A percentile compares a stretch with the other conserved stretches of the same genome.
Evolutionary conservation across 92 coral and sea anemone species (phyloP).

Genomic region (Zoanthus sociatus): DNA sequence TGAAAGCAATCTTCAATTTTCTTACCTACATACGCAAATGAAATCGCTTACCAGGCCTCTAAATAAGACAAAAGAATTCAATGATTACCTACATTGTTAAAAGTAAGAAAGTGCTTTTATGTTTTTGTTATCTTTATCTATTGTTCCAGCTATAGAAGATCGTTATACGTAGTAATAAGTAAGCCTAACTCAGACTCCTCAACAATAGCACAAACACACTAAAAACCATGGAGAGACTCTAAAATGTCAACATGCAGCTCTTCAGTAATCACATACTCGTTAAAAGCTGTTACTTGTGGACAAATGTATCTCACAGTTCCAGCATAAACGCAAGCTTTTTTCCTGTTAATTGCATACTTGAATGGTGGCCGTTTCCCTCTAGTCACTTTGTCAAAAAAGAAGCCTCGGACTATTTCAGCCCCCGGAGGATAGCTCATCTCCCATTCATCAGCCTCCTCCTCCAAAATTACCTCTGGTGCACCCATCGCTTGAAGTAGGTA

Average conservation of each 20-base stretch:
- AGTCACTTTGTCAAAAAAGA: not conserved
- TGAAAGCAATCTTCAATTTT: too few species aligned
- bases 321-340: slow-evolving; percentile 18
- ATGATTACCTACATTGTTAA: too few species aligned
- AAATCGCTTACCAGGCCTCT: too few species aligned
- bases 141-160: too few species aligned
- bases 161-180: too few species aligned
- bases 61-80: too few species aligned
- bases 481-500: slow-evolving; percentile 35
- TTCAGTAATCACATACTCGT: not conserved
- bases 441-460: slow-evolving; percentile 15
- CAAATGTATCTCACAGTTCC: slow-evolving; percentile 17
- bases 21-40: too few species aligned
- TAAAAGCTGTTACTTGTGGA: slow-evolving; percentile 15
- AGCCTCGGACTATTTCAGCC: slow-evolving; percentile 5
- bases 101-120: too few species aligned
- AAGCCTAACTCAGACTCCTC: too few species aligned
- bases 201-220: too few species aligned
- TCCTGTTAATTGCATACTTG: slow-evolving; percentile 3
- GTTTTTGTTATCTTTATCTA: too few species aligned
- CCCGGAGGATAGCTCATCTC: slow-evolving; percentile 1
- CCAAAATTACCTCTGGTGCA: slow-evolving; percentile 10
- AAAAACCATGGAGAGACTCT: not conserved
- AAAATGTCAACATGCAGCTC: slow-evolving; percentile 3
- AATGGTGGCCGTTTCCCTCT: slow-evolving; percentile 7